phyloP scores from a whole-genome alignment of 2,113 vertebrate species.

The Atractosteus spatula region DNA sequence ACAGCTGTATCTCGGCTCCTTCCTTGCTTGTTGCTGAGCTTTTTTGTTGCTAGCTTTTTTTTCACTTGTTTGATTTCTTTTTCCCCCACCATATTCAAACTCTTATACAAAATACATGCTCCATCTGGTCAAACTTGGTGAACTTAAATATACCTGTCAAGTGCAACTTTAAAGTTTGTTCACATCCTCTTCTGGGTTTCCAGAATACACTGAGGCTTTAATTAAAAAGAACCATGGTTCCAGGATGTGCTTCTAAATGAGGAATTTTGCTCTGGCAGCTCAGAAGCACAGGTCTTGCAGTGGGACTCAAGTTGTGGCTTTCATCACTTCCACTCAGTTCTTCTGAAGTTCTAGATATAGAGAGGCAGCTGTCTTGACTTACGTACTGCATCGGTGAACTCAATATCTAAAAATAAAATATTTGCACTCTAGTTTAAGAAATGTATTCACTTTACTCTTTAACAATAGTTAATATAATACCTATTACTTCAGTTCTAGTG shows the following conservation, averaged over 20 bases:
- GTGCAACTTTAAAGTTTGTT: conserved; percentile 63
- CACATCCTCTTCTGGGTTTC: conserved; percentile 48
- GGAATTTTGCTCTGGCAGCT: conserved; percentile 59
- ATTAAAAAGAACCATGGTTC: conserved; percentile 64
- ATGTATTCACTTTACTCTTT: too few relatives aligned
- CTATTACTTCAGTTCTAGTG: too few relatives aligned
- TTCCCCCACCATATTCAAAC: conserved; percentile 51
- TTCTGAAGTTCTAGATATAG: conserved; percentile 61
- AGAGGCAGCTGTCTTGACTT: conserved; percentile 60
- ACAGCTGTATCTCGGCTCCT: conserved; percentile 43
- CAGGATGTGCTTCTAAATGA: conserved; percentile 65
- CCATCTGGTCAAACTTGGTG: conserved; percentile 68
- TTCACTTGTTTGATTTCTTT: conserved; percentile 53
- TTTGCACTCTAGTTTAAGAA: not conserved
- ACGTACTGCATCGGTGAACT: conserved; percentile 45
- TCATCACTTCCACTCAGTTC: conserved; percentile 65
- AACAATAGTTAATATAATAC: too few relatives aligned
- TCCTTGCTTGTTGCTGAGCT: conserved; percentile 30
- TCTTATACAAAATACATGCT: conserved; percentile 69
- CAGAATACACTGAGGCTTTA: conserved; percentile 70
- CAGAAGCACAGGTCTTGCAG: conserved; percentile 59
- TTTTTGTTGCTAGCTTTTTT: conserved; percentile 30
- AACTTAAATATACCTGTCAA: conserved; percentile 75
- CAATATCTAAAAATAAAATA: conserved; percentile 49
- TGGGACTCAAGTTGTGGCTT: conserved; percentile 65